Evolutionary conservation across 2,888 invertebrate genomes (phyloP).

Genomic region (Petrolisthes manimaculis): DNA sequence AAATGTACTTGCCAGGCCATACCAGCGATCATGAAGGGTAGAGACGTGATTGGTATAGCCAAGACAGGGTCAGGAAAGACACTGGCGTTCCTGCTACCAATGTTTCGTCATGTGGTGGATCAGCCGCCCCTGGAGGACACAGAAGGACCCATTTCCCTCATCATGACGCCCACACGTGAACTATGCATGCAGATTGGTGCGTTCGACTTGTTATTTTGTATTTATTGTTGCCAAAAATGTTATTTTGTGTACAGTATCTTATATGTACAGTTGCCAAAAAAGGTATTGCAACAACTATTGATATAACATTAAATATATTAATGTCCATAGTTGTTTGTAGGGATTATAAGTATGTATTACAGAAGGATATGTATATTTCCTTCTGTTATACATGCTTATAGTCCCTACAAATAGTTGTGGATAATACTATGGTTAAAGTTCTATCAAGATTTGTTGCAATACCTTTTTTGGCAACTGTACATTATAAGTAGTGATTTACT

Average conservation of each 20-base stretch:
- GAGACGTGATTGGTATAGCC: constrained; percentile 98
- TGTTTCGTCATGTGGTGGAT: constrained; percentile 96
- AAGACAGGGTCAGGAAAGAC: constrained; percentile 99
- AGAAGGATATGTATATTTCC: no score
- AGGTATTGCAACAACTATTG: no score
- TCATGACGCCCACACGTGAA: constrained; percentile 98
- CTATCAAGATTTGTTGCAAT: no score
- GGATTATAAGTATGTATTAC: no score
- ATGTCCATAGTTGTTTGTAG: no score
- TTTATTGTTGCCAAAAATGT: not conserved
- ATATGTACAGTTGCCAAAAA: no score
- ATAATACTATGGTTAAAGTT: no score
- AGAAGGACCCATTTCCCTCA: constrained; percentile 95
- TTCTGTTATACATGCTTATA: no score
- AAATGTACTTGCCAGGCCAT: constrained; percentile 81
- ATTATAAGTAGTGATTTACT: not conserved
- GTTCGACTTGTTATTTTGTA: not conserved
- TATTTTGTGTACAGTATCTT: not conserved
- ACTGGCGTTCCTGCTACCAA: constrained; percentile 95
- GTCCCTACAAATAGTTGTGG: no score
- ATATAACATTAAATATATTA: no score
- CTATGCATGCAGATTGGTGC: constrained; percentile 96
- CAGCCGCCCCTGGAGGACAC: constrained; percentile 94
- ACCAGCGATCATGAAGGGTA: constrained; percentile 91
- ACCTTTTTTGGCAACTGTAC: no score